Conservation (phyloP, 2,113 vertebrate species). For the Leucoraja erinaceus region DNA sequence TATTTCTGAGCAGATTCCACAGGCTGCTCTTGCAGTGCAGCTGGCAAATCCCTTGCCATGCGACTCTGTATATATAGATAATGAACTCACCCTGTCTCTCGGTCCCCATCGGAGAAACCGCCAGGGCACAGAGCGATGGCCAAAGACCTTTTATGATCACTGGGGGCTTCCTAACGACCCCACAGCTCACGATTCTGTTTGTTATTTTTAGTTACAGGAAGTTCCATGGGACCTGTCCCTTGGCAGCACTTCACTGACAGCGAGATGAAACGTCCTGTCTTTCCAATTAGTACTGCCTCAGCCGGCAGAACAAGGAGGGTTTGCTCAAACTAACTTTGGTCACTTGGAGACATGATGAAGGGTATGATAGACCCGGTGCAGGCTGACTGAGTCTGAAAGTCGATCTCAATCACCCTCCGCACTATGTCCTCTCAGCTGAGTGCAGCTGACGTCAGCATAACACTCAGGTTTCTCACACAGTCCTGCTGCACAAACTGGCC, state of each 20-base stretch:
- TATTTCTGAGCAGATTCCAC: constrained; percentile 24
- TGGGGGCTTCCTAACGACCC: constrained; percentile 1
- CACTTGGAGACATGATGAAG: background rate
- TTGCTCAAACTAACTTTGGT: background rate
- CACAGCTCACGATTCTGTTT: background rate
- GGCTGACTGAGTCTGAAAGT: background rate
- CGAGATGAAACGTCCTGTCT: background rate
- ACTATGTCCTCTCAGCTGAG: background rate
- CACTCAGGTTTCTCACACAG: too few relatives aligned
- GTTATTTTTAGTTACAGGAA: constrained; percentile 23
- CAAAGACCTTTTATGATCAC: constrained; percentile 28
- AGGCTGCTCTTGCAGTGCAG: background rate
- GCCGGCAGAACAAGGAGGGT: background rate
- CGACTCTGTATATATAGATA: constrained; percentile 24
- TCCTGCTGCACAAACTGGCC: too few relatives aligned
- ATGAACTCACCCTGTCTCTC: constrained; percentile 3
- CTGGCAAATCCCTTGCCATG: constrained; percentile 8
- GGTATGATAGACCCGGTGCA: background rate
- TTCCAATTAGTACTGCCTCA: background rate
- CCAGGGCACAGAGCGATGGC: background rate
- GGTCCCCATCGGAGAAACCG: background rate
- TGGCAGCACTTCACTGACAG: background rate
- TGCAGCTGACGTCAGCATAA: background rate
- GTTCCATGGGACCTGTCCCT: background rate
- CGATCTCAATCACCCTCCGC: background rate